These are phyloP conservation scores for Percopsis omiscomaycus DNA, from an alignment of 2,797 vertebrate species.

Conservation along the genomic window DNA sequence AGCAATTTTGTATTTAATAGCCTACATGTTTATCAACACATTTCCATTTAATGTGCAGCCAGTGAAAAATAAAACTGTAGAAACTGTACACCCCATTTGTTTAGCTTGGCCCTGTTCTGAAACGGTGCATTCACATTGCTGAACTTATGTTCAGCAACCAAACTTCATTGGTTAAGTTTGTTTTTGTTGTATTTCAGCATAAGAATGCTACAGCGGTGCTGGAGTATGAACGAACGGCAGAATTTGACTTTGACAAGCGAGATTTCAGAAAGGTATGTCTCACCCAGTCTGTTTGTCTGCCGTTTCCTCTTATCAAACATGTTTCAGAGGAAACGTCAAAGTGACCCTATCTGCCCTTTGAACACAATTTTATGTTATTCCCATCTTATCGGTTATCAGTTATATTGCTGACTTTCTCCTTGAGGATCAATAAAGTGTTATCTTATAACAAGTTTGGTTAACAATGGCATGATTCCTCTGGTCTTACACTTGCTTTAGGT, in stretches of 20 bases:
- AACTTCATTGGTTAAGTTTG: neutral
- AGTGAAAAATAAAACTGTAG: too few species aligned
- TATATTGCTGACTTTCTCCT: too few species aligned
- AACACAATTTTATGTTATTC: too few species aligned
- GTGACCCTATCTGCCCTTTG: too few species aligned
- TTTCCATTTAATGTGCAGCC: too few species aligned
- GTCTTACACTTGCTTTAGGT: conserved; percentile 74
- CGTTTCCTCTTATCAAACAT: neutral
- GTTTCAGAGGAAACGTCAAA: too few species aligned
- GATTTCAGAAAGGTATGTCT: conserved; percentile 91
- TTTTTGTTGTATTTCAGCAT: conserved; percentile 70
- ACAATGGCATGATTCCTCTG: neutral
- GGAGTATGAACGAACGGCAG: conserved; percentile 90
- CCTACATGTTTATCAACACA: too few species aligned
- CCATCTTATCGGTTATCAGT: too few species aligned
- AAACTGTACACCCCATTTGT: too few species aligned
- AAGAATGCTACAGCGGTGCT: conserved; percentile 86
- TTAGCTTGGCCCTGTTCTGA: neutral
- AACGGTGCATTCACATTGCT: neutral
- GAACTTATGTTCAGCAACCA: fast-evolving
- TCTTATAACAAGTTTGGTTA: neutral
- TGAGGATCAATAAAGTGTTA: neutral
- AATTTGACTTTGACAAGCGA: conserved; percentile 88
- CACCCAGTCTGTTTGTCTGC: too few species aligned
- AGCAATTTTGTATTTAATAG: too few species aligned